A percentile compares a stretch with the other conserved stretches of the same genome.
These are phyloP conservation scores for Imbricaverruca yamaguchii DNA, from an alignment of 2,888 invertebrate genomes.

Conservation along the genomic window DNA sequence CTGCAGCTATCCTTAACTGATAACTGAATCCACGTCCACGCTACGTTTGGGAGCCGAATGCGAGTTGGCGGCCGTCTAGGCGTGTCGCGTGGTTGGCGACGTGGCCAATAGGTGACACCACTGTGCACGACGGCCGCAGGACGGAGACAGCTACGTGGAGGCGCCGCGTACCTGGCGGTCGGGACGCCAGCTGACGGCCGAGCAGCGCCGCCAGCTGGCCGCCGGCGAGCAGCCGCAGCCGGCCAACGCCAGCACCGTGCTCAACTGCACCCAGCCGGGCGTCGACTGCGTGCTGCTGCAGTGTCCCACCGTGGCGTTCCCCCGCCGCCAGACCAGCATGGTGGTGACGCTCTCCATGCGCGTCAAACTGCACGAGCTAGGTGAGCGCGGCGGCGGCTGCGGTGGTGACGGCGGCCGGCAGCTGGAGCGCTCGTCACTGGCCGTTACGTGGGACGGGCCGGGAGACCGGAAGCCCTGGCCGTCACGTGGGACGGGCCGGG, in stretches of 20 bases:
- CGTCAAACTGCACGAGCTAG: conserved; percentile 21
- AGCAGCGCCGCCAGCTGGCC: background rate
- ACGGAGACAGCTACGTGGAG: conserved; percentile 5
- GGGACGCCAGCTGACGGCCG: background rate
- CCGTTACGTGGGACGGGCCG: no score
- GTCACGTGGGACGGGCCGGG: no score
- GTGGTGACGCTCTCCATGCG: conserved; percentile 12
- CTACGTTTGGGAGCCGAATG: no score
- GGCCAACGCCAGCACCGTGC: background rate
- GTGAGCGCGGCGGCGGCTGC: background rate
- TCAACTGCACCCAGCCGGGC: background rate
- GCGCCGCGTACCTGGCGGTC: conserved; percentile 15
- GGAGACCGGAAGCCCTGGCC: no score
- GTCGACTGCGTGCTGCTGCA: conserved; percentile 5
- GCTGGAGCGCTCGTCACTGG: no score
- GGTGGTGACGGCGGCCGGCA: no score
- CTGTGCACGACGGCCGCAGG: background rate
- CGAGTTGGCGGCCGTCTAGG: no score
- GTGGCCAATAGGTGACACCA: no score
- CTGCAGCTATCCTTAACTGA: no score
- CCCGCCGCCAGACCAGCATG: background rate
- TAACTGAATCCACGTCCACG: no score
- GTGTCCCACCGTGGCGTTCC: conserved; percentile 15
- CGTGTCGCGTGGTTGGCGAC: no score
- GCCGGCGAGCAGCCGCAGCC: background rate